Conservation (phyloP, 30 jellyfish, hydroid and myxozoan genomes). For the Sanderia malayensis region DNA sequence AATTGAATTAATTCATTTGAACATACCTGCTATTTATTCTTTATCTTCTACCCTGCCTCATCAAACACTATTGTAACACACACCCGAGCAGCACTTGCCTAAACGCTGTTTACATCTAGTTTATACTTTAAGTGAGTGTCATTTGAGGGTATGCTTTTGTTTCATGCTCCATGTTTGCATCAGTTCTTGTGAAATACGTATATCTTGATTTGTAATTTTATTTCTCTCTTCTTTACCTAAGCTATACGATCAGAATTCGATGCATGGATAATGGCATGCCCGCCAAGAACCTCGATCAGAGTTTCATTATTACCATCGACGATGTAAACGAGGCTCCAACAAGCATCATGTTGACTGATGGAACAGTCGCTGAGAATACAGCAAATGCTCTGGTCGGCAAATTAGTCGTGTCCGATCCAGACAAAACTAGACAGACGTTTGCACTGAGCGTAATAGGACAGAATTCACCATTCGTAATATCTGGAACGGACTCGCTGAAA, state of each 20-base stretch:
- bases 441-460: conserved; percentile 9
- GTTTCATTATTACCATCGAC: conserved; percentile 21
- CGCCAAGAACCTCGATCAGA: conserved; percentile 24
- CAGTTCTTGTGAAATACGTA: too few species aligned
- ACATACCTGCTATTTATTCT: too few species aligned
- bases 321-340: conserved; percentile 84
- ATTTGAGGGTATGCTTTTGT: too few species aligned
- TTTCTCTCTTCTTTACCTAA: too few species aligned
- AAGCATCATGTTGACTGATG: conserved; percentile 28
- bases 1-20: too few species aligned
- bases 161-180: too few species aligned
- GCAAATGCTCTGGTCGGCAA: conserved; percentile 45
- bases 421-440: conserved; percentile 29
- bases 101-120: too few species aligned
- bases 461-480: conserved; percentile 9
- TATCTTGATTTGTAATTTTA: too few species aligned
- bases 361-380: conserved; percentile 50
- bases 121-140: too few species aligned
- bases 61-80: too few species aligned
- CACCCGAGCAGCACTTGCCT: too few species aligned
- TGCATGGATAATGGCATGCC: conserved; percentile 79
- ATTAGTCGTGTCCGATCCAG: conserved; percentile 59
- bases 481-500: conserved; percentile 21
- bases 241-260: conserved; percentile 25
- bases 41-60: too few species aligned